phyloP scores from a whole-genome alignment of 2,113 vertebrate species.

The Plestiodon gilberti region DNA sequence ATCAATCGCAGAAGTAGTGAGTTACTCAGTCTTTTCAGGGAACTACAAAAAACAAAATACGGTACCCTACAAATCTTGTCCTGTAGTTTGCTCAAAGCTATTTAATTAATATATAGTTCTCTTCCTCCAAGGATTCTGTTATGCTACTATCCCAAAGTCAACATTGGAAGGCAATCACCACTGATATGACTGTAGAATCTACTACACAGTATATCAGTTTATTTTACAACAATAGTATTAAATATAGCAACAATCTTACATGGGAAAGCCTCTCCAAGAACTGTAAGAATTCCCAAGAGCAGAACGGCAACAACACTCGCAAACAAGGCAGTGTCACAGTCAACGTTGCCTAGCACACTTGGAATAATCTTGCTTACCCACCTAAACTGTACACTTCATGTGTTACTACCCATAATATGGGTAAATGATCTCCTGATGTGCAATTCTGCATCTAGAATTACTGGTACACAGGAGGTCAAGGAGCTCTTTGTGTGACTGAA shows the following conservation, averaged over 20 bases:
- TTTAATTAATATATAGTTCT: background rate
- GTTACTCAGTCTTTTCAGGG: background rate
- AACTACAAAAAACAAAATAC: background rate
- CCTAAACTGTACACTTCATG: background rate
- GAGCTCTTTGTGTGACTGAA: background rate
- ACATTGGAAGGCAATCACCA: background rate
- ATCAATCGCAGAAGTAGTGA: background rate
- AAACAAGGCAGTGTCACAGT: background rate
- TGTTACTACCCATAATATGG: background rate
- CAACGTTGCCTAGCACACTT: background rate
- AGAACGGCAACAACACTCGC: background rate
- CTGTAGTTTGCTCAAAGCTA: accelerated
- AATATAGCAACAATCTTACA: background rate
- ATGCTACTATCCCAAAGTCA: background rate
- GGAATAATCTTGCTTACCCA: background rate
- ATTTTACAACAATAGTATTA: background rate
- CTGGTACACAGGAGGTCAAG: background rate
- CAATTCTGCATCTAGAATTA: background rate
- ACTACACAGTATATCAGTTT: background rate
- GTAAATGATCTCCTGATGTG: background rate
- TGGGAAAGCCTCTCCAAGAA: background rate
- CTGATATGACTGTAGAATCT: background rate
- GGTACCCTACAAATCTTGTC: background rate
- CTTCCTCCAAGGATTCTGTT: accelerated
- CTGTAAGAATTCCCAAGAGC: background rate